Evolutionary conservation across 2,113 vertebrate species (phyloP).

Genomic region (Nerophis ophidion): DNA sequence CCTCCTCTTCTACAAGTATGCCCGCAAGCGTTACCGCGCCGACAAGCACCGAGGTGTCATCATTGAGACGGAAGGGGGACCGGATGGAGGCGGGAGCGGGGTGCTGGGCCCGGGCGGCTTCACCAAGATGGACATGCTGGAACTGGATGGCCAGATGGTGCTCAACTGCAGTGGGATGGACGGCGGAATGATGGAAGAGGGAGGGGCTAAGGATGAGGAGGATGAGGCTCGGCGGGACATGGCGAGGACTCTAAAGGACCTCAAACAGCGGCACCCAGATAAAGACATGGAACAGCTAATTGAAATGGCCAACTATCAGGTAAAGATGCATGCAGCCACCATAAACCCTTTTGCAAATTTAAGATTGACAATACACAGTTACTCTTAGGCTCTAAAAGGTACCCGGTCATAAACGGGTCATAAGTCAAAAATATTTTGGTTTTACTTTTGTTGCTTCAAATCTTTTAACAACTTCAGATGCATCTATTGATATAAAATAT

Average conservation of each 20-base stretch:
- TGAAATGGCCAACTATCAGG: slow-evolving; percentile 82
- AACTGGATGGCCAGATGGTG: slow-evolving; percentile 70
- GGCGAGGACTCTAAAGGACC: slow-evolving; percentile 76
- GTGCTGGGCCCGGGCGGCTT: slow-evolving; percentile 57
- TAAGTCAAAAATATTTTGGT: too few species aligned
- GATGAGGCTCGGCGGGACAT: slow-evolving; percentile 76
- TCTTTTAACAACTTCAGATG: too few species aligned
- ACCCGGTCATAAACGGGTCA: too few species aligned
- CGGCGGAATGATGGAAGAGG: slow-evolving; percentile 54
- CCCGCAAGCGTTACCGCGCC: slow-evolving; percentile 73
- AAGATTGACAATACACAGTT: too few species aligned
- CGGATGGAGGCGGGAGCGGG: slow-evolving; percentile 46
- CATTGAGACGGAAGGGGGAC: slow-evolving; percentile 72
- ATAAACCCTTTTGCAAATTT: not conserved
- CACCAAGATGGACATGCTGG: slow-evolving; percentile 75
- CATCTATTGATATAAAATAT: too few species aligned
- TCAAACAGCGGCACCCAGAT: slow-evolving; percentile 78
- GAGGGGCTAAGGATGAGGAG: slow-evolving; percentile 65
- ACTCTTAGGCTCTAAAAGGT: too few species aligned
- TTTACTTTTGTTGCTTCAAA: too few species aligned
- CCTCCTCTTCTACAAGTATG: slow-evolving; percentile 78
- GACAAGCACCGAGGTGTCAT: slow-evolving; percentile 75
- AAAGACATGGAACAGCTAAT: slow-evolving; percentile 83
- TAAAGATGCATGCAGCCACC: slow-evolving; percentile 13
- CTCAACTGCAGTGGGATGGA: slow-evolving; percentile 63